Evolutionary conservation across 2,797 vertebrate species (phyloP).

Genomic region (Pantherophis alleghaniensis): DNA sequence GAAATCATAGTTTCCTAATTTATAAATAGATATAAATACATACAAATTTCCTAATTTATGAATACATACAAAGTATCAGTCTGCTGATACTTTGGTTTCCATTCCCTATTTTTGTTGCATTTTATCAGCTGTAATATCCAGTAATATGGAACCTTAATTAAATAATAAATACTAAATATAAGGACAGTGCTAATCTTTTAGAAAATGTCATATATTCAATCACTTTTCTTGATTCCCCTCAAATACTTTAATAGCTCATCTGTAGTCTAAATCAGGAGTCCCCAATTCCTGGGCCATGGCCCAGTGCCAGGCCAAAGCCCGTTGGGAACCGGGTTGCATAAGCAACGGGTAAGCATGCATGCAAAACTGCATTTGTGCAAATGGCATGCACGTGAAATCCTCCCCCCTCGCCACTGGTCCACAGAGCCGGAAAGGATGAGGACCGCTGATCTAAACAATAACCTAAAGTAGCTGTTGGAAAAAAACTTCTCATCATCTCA

Average conservation of each 20-base stretch:
- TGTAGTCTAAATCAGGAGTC: not conserved
- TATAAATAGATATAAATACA: not conserved
- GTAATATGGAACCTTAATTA: not conserved
- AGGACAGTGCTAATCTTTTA: not conserved
- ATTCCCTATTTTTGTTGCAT: not conserved
- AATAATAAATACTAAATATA: not conserved
- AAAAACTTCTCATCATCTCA: not conserved
- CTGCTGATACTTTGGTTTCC: not conserved
- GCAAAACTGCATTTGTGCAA: not conserved
- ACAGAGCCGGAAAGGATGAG: not conserved
- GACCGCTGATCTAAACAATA: not conserved
- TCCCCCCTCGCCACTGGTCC: not conserved
- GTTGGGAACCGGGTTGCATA: not conserved
- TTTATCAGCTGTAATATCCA: not conserved
- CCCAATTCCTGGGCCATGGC: not conserved
- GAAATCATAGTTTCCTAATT: constrained; percentile 36
- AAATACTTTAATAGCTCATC: not conserved
- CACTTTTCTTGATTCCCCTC: not conserved
- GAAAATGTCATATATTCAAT: not conserved
- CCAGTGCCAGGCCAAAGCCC: not conserved
- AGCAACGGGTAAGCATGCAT: not conserved
- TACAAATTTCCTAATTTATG: not conserved
- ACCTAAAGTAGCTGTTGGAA: not conserved
- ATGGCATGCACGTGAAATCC: not conserved
- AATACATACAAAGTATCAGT: too few relatives aligned